phyloP scores from a whole-genome alignment of 2,113 vertebrate genomes.

The Stictonetta naevosa region DNA sequence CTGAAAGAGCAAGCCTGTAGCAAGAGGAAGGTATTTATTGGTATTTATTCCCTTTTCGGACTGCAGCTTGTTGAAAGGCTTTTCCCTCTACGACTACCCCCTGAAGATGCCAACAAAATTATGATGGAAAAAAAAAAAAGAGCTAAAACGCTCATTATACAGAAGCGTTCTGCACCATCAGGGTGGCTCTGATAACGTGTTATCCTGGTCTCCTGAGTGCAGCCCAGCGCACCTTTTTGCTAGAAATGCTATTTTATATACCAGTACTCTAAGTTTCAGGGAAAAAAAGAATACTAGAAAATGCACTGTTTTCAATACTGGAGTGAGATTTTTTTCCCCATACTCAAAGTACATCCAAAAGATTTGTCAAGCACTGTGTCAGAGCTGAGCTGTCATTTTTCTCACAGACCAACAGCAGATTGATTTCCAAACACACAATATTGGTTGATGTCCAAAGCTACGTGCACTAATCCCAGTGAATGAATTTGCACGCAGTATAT shows the following conservation, averaged over 20 bases:
- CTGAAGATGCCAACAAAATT: background rate
- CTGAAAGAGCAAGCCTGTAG: rapidly evolving
- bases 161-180: background rate
- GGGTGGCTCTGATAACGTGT: background rate
- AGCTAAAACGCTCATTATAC: background rate
- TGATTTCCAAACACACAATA: rapidly evolving
- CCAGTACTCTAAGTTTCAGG: rapidly evolving
- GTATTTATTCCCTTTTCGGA: background rate
- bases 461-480: rapidly evolving
- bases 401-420: rapidly evolving
- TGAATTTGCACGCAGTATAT: background rate
- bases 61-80: background rate
- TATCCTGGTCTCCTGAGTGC: rapidly evolving
- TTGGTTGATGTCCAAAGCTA: background rate
- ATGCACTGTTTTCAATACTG: background rate
- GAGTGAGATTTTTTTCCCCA: background rate
- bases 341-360: background rate
- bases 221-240: background rate
- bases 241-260: rapidly evolving
- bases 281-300: background rate
- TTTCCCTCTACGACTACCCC: background rate
- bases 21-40: background rate
- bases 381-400: background rate
- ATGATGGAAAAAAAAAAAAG: rapidly evolving
- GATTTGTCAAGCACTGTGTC: background rate